Base-by-base conservation (phyloP, 2,888 invertebrate species). In the Sarcophaga rosellei region DNA sequence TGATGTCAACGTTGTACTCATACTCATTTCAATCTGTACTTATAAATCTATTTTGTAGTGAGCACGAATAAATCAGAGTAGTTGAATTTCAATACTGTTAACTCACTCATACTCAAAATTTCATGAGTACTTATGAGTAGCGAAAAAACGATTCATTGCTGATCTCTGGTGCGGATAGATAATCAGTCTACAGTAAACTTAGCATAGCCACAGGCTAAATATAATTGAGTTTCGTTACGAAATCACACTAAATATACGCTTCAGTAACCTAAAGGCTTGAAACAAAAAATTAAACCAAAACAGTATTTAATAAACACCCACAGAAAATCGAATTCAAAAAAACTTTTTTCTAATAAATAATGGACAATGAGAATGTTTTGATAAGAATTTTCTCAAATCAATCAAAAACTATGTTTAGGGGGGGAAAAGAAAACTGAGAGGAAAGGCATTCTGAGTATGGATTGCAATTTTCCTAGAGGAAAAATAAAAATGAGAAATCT, bases 301-400 rank as follows among this genome's bases (percentile, higher is more conserved):
- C 80, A 73, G 53, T 65, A 47, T 74, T 47, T 20, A 10, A 45
- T 45, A 61, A 73, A 63, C 20, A 74, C 21, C 23, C 5, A 11
- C 12, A 21, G 15, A 75, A 21, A 75, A n/a, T 20, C n/a, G 8
- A 61, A 5, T 23, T 20, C 45, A n/a, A 69, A 8, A 8, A 77
- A 15, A 44, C 44, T 25, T 77, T 61, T 61, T 57, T 77, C 35
- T 23, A 44, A 61, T 44, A 23, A 57, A 45, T 44, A 35, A 45
- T 11, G 11, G 15, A 66, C 57, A 81, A 74, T 85, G 83, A 73
- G 84, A 88, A 86, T 86, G 75, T 88, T 86, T 88, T 75, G 78
- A 69, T 86, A 72, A 77, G 72, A 78, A 86, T 86, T 83, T 85
- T 88, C 86, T 78, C 86, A 88, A 85, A 84, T 79, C 82, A 82